A percentile compares a stretch with the other conserved stretches of the same genome.
phyloP scores from a whole-genome alignment of 2,113 vertebrate genomes.

The Nesogale talazaci region DNA sequence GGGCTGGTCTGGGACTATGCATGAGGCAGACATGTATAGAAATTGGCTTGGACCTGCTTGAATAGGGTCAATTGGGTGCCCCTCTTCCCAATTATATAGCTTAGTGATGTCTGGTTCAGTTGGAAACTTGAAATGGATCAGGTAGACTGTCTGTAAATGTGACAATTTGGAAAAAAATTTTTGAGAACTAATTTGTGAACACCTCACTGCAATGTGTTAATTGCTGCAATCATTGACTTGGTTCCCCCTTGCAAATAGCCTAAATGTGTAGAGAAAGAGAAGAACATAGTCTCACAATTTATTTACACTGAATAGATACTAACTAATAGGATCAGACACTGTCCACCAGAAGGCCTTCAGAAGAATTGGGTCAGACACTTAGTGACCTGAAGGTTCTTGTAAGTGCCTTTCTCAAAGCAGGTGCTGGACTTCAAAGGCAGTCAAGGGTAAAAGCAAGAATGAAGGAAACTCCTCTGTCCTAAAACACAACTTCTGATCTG shows the following conservation, averaged over 20 bases:
- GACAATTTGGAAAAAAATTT: neutral
- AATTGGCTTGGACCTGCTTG: neutral
- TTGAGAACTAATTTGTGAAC: neutral
- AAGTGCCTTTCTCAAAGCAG: neutral
- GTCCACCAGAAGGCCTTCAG: neutral
- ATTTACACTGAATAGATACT: neutral
- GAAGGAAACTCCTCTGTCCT: neutral
- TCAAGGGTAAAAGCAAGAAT: neutral
- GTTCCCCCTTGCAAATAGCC: neutral
- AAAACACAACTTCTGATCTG: neutral
- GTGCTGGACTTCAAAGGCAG: neutral
- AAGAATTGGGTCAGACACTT: neutral
- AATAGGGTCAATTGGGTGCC: neutral
- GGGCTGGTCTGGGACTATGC: no score
- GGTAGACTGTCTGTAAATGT: neutral
- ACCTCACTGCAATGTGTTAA: neutral
- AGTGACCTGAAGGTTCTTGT: neutral
- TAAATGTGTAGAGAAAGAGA: neutral
- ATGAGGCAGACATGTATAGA: neutral
- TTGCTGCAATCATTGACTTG: neutral
- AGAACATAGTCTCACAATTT: neutral
- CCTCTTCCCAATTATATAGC: neutral
- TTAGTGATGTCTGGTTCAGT: neutral
- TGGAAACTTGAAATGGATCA: constrained; percentile 46
- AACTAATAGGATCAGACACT: neutral